Base-by-base conservation (phyloP, 1,140 invertebrate genomes). In the Pseudomyrmex flavicornis region DNA sequence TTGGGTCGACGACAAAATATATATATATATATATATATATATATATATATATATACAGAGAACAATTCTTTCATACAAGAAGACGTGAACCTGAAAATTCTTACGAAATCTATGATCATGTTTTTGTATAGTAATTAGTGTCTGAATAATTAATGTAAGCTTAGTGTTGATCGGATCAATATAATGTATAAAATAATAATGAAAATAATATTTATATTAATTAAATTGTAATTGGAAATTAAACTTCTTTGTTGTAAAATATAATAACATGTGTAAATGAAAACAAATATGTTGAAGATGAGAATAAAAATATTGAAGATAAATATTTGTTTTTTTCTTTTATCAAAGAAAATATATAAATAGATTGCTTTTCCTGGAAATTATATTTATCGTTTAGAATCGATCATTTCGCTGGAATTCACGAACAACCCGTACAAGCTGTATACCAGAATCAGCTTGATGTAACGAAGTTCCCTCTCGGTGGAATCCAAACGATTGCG, bases 401-500 rank as follows among this genome's bases (percentile, higher is more conserved):
- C 26, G 54, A 35, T 46, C 9, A 58, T 13, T 77, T 46, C 12
- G 61, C 35, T n/a, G 54, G 26, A 56, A 68, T 68, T 68, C 50
- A 70, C 44, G 9, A 48, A 26, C 2, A 13, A 22, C 1, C 12
- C 7, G 17, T 48, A 70, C 44, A 26, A 68, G 54, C n/a, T 46
- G 35, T 35, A 44, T 70, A 35, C 22, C 66, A 59, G 66, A 68
- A 80, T 80, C 76, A 70, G 68, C n/a, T 52, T 22, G 62, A 50
- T 58, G 66, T 58, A 59, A 77, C 72, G 52, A 26, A 69, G 48
- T 74, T 82, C 54, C 54, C 69, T 79, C 76, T 84, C 68, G n/a
- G 4, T 84, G 84, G 87, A 88, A 89, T 89, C 50, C 88, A 50
- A 80, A 58, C 63, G 76, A 84, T 84, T 59, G 68, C 80, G 66